Evolutionary conservation across 2,113 vertebrate species (phyloP), one percentile per base, ranked within the genome.

Genomic region (Grammomys dolichurus): DNA sequence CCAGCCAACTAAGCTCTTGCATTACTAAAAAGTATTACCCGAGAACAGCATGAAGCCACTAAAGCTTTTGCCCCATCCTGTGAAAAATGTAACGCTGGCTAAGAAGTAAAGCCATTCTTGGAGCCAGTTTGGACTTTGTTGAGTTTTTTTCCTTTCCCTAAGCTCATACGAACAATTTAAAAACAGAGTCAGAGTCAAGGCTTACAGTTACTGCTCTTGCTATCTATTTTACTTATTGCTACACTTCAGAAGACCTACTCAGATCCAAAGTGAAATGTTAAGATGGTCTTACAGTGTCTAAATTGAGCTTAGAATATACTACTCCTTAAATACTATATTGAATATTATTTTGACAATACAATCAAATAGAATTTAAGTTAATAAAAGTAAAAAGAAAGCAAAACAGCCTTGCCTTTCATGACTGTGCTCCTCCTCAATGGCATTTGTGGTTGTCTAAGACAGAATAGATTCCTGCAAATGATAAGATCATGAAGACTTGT

Each of bases 11-110:
- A 94, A 97, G 96, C 91, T 93, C 90, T 97, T 97, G 28, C 97
- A 60, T 90, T 97, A 92, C 95, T 93, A 93, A 90, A 92, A 87
- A 93, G 51, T 92, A 78, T 24, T 97, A 97, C 67, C 65, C 60
- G 31, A 97, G 90, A 98, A 72, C 98, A 98, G 98, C 20, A 91
- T 28, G 76, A 33, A 94, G 92, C 93, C 93, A 95, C 77, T 94
- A 96, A 89, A n/a, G 91, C n/a, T 87, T 24, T 69, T 48, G n/a
- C 75, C 65, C 91, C 95, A 95, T 97, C 96, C 97, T 97, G 96
- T 97, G 97, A 97, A 95, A 98, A 51, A 95, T 89, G 87, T 86
- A 97, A 93, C 75, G 73, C 63, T 95, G 76, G 60, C n/a, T 96
- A 88, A 89, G 97, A 97, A 73, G 54, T 86, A 97, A 98, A 98